Base-by-base conservation (phyloP, 2,113 vertebrate genomes). In the Etheostoma spectabile region DNA sequence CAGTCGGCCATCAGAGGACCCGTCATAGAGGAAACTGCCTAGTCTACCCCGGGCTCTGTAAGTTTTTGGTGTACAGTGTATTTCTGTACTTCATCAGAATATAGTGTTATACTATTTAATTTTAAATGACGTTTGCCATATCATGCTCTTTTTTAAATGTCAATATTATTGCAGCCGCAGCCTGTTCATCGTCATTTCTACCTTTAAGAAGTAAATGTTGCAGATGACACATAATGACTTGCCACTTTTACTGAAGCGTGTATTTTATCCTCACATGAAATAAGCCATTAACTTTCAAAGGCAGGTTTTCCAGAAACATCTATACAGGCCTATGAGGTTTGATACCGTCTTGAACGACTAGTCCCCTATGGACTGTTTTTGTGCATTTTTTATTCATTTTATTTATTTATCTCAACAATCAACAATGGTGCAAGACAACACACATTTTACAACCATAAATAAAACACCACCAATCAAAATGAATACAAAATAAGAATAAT, bases 1-100 rank as follows among this genome's bases (percentile, higher is more conserved):
- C 93, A 16, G 73, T 94, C 0, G 87, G 89, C 87, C 78, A 62
- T 27, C 87, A 16, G 89, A 91, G 22, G 88, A 93, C 63, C 85
- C 86, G 35, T 78, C 89, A 65, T 94, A 76, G 94, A 94, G 56
- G 93, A n/a, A 81, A 16, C 90, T 62, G 38, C 91, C 89, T 1
- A 73, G 74, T 63, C 81, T 94, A 79, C 92, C 94, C 74, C 89
- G 94, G 92, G 14, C 90, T 95, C 48, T 91, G 95, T 96, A 89
- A 93, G 93, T 61, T 35, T 0, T 27, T 18, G 52, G 5, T n/a
- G 21, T 38, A 38, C 35, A 38, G 35, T 74, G 7, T 38, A n/a
- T n/a, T n/a, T n/a, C 21, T 10, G 51, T 69, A 35, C 73, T 77
- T 42, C 0, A 64, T 53, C 60, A 62, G 19, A 75, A 57, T 64